Percentiles rank a stretch among this genome's conserved stretches.
These are phyloP conservation scores for Meandrina meandrites DNA, from an alignment of 92 coral and sea anemone species.

Conservation along the genomic window DNA sequence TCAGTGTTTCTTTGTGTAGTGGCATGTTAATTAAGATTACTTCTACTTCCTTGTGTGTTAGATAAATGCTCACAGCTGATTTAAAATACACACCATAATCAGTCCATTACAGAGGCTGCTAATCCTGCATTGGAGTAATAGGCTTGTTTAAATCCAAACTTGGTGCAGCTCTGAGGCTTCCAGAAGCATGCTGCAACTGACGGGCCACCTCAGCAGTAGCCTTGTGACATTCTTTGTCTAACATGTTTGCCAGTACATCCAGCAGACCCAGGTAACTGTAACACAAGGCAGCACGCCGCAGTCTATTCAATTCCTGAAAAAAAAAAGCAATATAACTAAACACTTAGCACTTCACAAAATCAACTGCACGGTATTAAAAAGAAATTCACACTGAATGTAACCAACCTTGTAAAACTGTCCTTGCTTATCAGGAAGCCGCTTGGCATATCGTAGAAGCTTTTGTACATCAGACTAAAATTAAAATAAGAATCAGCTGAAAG, in stretches of 20 bases:
- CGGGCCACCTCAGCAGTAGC: slow-evolving; percentile 78
- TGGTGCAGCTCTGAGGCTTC: slow-evolving; percentile 84
- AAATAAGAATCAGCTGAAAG: neutral
- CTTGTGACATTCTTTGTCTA: slow-evolving; percentile 87
- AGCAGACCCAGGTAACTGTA: slow-evolving; percentile 91
- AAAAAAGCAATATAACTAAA: neutral
- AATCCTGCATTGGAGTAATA: slow-evolving; percentile 79
- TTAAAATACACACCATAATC: too few species aligned
- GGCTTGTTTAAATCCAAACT: slow-evolving; percentile 88
- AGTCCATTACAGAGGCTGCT: neutral
- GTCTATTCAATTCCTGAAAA: slow-evolving; percentile 89
- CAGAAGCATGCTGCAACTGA: slow-evolving; percentile 94
- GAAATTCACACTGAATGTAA: too few species aligned
- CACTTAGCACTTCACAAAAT: neutral
- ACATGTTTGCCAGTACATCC: slow-evolving; percentile 85
- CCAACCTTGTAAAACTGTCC: slow-evolving; percentile 94
- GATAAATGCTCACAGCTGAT: too few species aligned
- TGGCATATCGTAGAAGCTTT: slow-evolving; percentile 93
- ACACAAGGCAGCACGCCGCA: slow-evolving; percentile 95
- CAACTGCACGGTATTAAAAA: neutral
- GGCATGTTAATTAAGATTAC: too few species aligned
- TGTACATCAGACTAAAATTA: slow-evolving; percentile 94
- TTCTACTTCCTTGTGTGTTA: too few species aligned
- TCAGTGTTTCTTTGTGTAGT: too few species aligned
- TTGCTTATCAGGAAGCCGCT: slow-evolving; percentile 92